Evolutionary conservation across 2,113 vertebrate genomes (phyloP), one percentile per base, ranked within the genome.

Genomic region (Suncus etruscus): DNA sequence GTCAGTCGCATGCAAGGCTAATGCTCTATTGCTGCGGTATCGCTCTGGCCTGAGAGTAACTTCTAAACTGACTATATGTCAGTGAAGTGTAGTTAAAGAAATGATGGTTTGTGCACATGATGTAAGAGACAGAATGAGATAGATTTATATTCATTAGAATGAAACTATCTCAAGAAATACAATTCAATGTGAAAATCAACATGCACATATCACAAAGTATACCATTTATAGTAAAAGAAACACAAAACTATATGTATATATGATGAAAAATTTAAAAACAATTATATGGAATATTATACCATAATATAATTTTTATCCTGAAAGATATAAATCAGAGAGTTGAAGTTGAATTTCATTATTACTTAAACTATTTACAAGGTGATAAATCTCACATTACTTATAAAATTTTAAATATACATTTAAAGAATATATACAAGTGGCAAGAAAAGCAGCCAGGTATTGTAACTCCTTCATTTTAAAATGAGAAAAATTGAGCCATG

Each of bases 271-370:
- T 22, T 91, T 27, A 87, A 4, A 69, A 61, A 32, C 20, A 78
- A 70, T 85, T 24, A 14, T 74, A 25, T 85, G 50, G 50, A 89
- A 94, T 47, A 70, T 50, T 86, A 66, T 4, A 54, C 31, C 68
- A n/a, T 9, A 90, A 83, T 16, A 68, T 47, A 94, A 76, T 81
- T 93, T 92, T 24, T 80, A 16, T 47, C 39, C 86, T 91, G 80
- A 8, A 94, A 91, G 51, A 89, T 92, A n/a, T 75, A 24, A 11
- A 39, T 5, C 39, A 39, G 39, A 29, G 12, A 2, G 4, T n/a
- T 76, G 24, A 83, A 76, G 39, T 48, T 22, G 5, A 6, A 51
- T 51, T 83, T 93, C 24, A 27, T 5, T 51, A 94, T 63, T 85
- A 20, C 69, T 86, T 80, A 68, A 86, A 20, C 77, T 65, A 92